These are phyloP conservation scores for Procambarus virginalis DNA, from an alignment of 1,140 invertebrate species.

Conservation along the genomic window DNA sequence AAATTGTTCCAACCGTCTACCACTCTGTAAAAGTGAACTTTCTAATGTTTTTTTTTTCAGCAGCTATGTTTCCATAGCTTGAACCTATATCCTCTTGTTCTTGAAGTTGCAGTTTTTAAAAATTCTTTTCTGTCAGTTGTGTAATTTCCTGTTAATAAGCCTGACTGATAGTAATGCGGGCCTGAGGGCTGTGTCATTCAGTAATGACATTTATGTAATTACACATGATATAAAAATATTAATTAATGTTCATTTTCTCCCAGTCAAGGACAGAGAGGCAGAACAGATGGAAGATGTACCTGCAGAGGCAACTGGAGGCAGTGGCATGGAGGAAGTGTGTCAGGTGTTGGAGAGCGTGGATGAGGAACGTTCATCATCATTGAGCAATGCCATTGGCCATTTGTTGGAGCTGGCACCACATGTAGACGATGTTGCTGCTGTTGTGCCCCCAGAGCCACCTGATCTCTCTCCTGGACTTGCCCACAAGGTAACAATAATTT, in stretches of 20 bases:
- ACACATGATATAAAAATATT: too few species aligned
- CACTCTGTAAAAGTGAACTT: too few species aligned
- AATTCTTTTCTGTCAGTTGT: too few species aligned
- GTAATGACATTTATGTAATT: too few species aligned
- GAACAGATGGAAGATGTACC: slow-evolving; percentile 31
- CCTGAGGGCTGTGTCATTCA: too few species aligned
- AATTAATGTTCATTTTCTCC: background rate
- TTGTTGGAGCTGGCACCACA: slow-evolving; percentile 20
- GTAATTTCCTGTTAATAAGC: too few species aligned
- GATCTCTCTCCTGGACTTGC: slow-evolving; percentile 37
- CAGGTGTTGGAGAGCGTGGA: slow-evolving; percentile 9
- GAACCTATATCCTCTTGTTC: too few species aligned
- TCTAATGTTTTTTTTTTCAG: too few species aligned
- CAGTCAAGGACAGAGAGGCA: slow-evolving; percentile 26
- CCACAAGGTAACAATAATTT: slow-evolving; percentile 20
- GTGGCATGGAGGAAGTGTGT: slow-evolving; percentile 17
- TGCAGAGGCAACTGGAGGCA: background rate
- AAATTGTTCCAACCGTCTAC: too few species aligned
- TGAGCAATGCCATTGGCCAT: slow-evolving; percentile 16
- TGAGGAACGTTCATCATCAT: background rate
- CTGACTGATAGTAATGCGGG: too few species aligned
- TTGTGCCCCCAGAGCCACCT: slow-evolving; percentile 44
- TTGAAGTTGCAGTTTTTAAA: too few species aligned
- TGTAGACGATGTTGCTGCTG: slow-evolving; percentile 16
- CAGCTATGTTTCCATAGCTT: too few species aligned